phyloP scores from a whole-genome alignment of 2,113 vertebrate genomes.

The Cyprinodon variegatus region DNA sequence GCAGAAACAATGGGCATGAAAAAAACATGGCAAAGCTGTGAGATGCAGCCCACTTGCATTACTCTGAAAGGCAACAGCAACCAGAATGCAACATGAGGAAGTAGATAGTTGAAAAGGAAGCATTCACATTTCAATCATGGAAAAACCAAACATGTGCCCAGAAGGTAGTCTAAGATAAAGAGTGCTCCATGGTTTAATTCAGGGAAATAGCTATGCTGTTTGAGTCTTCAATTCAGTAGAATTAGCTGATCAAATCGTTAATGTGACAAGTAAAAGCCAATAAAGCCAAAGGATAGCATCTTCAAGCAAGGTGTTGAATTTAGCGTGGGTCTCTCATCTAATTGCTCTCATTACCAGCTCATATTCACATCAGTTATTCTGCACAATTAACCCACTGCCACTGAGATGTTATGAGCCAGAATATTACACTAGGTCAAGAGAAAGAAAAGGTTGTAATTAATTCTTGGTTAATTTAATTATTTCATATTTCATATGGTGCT shows the following conservation, averaged over 20 bases:
- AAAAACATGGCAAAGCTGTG: slow-evolving; percentile 69
- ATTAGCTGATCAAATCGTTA: slow-evolving; percentile 25
- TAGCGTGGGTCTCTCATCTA: slow-evolving; percentile 64
- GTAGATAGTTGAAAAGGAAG: slow-evolving; percentile 13
- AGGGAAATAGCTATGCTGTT: not conserved
- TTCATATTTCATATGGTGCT: slow-evolving; percentile 64
- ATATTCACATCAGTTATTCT: slow-evolving; percentile 71
- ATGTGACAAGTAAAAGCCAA: slow-evolving; percentile 54
- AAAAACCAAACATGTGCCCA: not conserved
- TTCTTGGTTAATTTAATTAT: slow-evolving; percentile 77
- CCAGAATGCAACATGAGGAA: slow-evolving; percentile 38
- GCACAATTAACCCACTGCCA: slow-evolving; percentile 74
- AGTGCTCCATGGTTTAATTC: not conserved
- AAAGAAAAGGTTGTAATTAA: slow-evolving; percentile 74
- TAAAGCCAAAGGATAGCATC: slow-evolving; percentile 36
- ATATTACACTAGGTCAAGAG: slow-evolving; percentile 69
- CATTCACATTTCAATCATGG: not conserved
- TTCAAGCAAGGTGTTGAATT: slow-evolving; percentile 40
- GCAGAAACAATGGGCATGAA: slow-evolving; percentile 81
- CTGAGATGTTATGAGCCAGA: slow-evolving; percentile 71
- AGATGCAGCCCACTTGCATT: slow-evolving; percentile 57
- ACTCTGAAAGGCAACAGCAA: slow-evolving; percentile 35
- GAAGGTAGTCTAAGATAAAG: not conserved
- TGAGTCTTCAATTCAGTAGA: slow-evolving; percentile 13
- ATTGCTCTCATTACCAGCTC: slow-evolving; percentile 78